These are phyloP conservation scores for Aphaenogaster ashmeadi DNA, from an alignment of 1,140 invertebrate genomes.

Conservation along the genomic window DNA sequence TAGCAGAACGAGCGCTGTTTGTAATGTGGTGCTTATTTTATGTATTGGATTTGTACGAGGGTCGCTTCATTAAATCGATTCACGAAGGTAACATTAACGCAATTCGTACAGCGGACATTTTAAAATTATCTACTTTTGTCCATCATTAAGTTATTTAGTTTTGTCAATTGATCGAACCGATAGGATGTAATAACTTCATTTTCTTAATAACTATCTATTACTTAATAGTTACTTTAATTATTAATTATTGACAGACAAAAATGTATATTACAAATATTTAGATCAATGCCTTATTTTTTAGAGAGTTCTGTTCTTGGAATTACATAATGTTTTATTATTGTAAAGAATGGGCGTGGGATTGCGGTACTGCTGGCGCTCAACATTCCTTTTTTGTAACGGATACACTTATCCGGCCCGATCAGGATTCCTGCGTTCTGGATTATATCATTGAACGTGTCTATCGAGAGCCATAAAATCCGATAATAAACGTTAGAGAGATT, in stretches of 20 bases:
- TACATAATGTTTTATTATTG: background rate
- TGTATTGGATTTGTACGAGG: background rate
- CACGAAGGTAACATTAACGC: constrained; percentile 5
- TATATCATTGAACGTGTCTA: constrained; percentile 37
- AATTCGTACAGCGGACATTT: background rate
- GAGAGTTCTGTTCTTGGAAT: background rate
- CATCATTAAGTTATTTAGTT: constrained; percentile 24
- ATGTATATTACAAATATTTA: background rate
- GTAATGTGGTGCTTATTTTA: constrained; percentile 19
- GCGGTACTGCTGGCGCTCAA: background rate
- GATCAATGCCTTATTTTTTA: background rate
- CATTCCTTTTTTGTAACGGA: background rate
- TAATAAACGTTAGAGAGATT: constrained; percentile 49
- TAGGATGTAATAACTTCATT: background rate
- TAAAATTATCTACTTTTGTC: constrained; percentile 36
- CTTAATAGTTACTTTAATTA: background rate
- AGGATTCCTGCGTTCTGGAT: constrained; percentile 31
- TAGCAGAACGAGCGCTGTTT: constrained; percentile 16
- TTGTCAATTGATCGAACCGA: background rate
- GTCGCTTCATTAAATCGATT: constrained; percentile 19
- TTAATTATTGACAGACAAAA: background rate
- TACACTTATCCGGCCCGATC: background rate
- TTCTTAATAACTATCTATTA: background rate
- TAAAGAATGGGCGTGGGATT: background rate
- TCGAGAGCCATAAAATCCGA: constrained; percentile 51